Conservation (phyloP, 1,140 invertebrate species). For the Maniola jurtina region DNA sequence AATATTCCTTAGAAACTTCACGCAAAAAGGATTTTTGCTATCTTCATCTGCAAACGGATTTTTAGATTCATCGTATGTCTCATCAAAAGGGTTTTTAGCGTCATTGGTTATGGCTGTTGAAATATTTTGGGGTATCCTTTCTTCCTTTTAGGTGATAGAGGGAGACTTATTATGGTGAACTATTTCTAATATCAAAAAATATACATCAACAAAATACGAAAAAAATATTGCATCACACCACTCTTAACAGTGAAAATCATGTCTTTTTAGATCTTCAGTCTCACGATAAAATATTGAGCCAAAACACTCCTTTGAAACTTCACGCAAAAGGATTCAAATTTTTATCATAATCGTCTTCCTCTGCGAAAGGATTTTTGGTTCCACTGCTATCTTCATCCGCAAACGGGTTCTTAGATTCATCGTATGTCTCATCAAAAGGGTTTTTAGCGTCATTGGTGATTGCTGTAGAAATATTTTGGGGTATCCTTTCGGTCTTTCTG, state of each 20-base stretch:
- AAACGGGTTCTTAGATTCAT: conserved; percentile 81
- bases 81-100: conserved; percentile 79
- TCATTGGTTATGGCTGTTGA: conserved; percentile 69
- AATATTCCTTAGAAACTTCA: conserved; percentile 31
- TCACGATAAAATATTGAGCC: not conserved
- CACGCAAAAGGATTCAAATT: conserved; percentile 83
- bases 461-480: conserved; percentile 61
- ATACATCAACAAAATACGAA: too few relatives aligned
- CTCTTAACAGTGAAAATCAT: not conserved
- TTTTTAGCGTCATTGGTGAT: conserved; percentile 75
- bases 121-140: conserved; percentile 45
- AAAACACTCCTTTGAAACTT: conserved; percentile 14
- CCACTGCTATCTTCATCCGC: conserved; percentile 66
- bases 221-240: too few relatives aligned
- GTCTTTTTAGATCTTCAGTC: not conserved
- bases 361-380: conserved; percentile 79
- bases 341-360: conserved; percentile 82
- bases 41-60: conserved; percentile 78
- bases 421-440: conserved; percentile 80
- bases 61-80: conserved; percentile 80
- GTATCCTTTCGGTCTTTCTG: conserved; percentile 32
- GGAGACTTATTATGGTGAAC: conserved; percentile 21
- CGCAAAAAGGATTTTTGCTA: conserved; percentile 81
- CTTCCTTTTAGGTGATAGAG: conserved; percentile 33
- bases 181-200: too few relatives aligned